phyloP scores from a whole-genome alignment of 2,888 invertebrate genomes.

The Epistrophella euchroma region DNA sequence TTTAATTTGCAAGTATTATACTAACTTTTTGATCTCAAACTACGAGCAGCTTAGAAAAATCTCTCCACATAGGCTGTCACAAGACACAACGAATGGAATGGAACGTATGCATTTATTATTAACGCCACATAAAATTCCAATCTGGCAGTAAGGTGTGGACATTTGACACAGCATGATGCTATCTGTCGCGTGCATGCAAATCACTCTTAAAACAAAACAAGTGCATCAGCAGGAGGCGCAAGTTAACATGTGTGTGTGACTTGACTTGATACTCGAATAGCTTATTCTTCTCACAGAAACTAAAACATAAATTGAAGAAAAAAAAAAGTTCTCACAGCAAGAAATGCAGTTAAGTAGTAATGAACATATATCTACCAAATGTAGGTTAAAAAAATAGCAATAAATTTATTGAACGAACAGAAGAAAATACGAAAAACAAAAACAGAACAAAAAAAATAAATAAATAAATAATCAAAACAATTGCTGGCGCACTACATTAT shows the following conservation, averaged over 20 bases:
- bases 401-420: constrained; percentile 51
- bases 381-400: constrained; percentile 70
- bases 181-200: constrained; percentile 49
- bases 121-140: constrained; percentile 30
- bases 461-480: constrained; percentile 63
- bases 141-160: constrained; percentile 17
- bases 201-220: constrained; percentile 44
- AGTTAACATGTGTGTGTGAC: constrained; percentile 2
- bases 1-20: not conserved
- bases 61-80: not conserved
- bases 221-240: constrained; percentile 41
- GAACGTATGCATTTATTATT: not conserved
- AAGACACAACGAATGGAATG: not conserved
- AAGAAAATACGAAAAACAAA: constrained; percentile 7
- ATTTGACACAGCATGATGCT: constrained; percentile 34
- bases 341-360: constrained; percentile 32
- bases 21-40: not conserved
- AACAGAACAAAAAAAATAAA: constrained; percentile 8
- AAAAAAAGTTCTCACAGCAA: constrained; percentile 51
- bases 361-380: constrained; percentile 35
- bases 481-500: constrained; percentile 76
- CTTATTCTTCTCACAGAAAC: not conserved
- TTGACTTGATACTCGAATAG: not conserved
- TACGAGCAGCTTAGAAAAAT: not conserved
- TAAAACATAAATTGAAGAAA: not conserved